Base-by-base conservation (phyloP, 2,888 invertebrate species). In the Acronicta aceris region DNA sequence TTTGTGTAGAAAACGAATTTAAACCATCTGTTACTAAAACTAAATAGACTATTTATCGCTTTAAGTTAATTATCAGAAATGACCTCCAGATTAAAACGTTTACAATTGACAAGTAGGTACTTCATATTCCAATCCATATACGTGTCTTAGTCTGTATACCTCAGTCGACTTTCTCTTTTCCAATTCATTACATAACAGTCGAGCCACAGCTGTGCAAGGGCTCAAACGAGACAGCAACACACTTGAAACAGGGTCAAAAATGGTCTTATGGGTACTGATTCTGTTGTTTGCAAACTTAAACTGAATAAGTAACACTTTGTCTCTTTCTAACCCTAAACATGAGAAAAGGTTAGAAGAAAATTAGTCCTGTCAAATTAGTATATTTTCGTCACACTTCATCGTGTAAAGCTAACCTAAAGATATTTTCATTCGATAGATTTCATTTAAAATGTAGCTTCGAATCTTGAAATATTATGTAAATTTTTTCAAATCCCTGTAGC, bases 111-210 rank as follows among this genome's bases (percentile, higher is more conserved):
- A 51, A 27, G 2, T n/a, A n/a, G n/a, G n/a, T 36, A 51, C 49
- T 46, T 30, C 5, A 42, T 25, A 9, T 50, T 12, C 58, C 30
- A 41, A 51, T 41, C 17, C 30, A 46, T 51, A 17, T 57, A 49
- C 17, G 45, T 17, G 16, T 17, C 27, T 33, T 42, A 40, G 33
- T 40, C 33, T 33, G 41, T 27, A 21, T 21, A 55, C 16, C 49
- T 45, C 12, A 56, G 52, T 16, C 49, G 40, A 72, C 67, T 69
- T 69, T 72, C 72, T 56, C 72, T 69, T 71, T 65, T 50, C 36
- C 52, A 10, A 67, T 46, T 46, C 41, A 61, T 61, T 65, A 48
- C 66, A 38, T 56, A 47, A 38, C 12, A 7, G 45, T 21, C 15
- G 10, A 17, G 16, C 0, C 25, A 45, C 42, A 13, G 36, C 13